Evolutionary conservation across 2,113 vertebrate genomes (phyloP), one percentile per base, ranked within the genome.

Genomic region (Bubalus kerabau): DNA sequence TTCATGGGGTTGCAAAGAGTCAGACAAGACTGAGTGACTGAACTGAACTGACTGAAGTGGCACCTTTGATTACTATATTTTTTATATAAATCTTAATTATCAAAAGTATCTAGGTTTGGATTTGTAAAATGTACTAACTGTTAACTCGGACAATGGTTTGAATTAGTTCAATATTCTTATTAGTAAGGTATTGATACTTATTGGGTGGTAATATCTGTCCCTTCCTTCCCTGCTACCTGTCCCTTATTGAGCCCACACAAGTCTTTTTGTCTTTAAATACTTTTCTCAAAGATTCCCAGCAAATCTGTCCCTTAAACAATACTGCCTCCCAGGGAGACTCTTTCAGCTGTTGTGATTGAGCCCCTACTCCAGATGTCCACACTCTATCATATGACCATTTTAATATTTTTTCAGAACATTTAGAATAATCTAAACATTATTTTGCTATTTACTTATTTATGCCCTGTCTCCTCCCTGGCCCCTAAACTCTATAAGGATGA

Each of bases 351-450:
- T 80, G 2, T 16, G 28, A 7, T 23, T 48, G 19, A 96, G 1
- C 32, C 40, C 48, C 40, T 54, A 50, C n/a, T 90, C 26, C 21
- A 83, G 7, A 8, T 59, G n/a, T 32, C 17, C 19, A 32, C 28
- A 24, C 26, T 78, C 5, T 78, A 32, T 71, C 10, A 64, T 21
- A 43, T 26, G 56, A 54, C 36, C 14, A 60, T 40, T 54, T 92
- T 52, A 50, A 21, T 32, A 16, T 36, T 28, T 76, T 92, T 50
- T 57, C 64, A 81, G 52, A 60, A 1, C 6, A 64, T 10, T 85
- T 71, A 83, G 28, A 43, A 84, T 11, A 87, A 78, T 78, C 30
- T 56, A 86, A 91, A 83, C 40, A 15, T 91, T 64, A 95, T 82
- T 48, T 76, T 26, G 0, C 16, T 62, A 48, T 95, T 82, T 96